These are phyloP conservation scores for Drosophila lini DNA, from an alignment of 1,140 invertebrate species.

Conservation along the genomic window DNA sequence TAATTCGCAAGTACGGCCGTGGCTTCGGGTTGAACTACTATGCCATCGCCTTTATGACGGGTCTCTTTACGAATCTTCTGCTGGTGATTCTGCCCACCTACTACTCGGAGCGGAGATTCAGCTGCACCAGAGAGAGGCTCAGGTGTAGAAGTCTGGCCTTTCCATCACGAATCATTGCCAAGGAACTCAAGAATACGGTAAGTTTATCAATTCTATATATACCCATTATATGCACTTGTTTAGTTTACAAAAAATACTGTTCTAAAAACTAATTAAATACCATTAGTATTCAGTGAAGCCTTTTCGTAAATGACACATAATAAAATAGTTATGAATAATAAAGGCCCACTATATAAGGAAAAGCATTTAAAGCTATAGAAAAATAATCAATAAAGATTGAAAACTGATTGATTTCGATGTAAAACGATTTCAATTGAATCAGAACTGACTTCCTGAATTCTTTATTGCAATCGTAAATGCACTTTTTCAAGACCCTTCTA, in stretches of 20 bases:
- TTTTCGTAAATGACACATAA: constrained; percentile 31
- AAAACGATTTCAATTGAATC: constrained; percentile 8
- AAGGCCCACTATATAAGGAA: not conserved
- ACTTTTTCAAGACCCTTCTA: not conserved
- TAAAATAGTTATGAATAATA: constrained; percentile 27
- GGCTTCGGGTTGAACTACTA: constrained; percentile 10
- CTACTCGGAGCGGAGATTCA: constrained; percentile 23
- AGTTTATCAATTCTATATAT: not conserved
- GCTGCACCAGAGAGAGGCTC: constrained; percentile 11
- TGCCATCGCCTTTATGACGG: not conserved
- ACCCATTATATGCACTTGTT: not conserved
- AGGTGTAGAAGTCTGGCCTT: not conserved
- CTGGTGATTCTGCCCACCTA: constrained; percentile 48
- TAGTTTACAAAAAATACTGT: not conserved
- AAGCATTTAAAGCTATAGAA: not conserved
- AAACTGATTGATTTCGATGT: constrained; percentile 7
- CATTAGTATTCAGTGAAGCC: constrained; percentile 13
- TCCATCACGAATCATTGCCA: constrained; percentile 21
- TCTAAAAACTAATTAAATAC: not conserved
- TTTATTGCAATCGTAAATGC: not conserved
- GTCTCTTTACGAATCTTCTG: constrained; percentile 40
- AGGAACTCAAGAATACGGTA: constrained; percentile 42
- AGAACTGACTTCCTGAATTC: constrained; percentile 1
- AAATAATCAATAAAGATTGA: constrained; percentile 9
- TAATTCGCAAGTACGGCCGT: constrained; percentile 5